Percentiles rank a stretch among this genome's conserved stretches.
Evolutionary conservation across 2,797 vertebrate species (phyloP).

Genomic region (Dromococcyx pavoninus): DNA sequence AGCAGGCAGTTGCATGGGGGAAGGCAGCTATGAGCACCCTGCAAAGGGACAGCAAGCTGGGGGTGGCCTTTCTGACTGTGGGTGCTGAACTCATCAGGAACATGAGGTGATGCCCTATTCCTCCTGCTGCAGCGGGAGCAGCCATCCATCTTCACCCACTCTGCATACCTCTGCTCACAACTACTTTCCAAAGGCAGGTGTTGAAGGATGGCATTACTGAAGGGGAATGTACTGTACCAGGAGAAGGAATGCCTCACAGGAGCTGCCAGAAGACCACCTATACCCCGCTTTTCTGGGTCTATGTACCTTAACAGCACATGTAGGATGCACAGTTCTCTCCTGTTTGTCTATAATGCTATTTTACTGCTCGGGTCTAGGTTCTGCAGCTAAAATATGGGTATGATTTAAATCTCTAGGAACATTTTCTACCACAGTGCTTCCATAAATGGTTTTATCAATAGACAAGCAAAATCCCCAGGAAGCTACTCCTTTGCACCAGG

Average conservation of each 20-base stretch:
- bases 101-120: not conserved
- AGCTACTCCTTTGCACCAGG: not conserved
- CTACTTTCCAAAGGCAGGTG: not conserved
- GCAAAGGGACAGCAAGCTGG: not conserved
- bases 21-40: not conserved
- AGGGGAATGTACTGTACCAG: not conserved
- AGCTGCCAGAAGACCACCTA: not conserved
- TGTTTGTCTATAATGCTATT: not conserved
- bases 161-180: not conserved
- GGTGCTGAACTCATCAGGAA: not conserved
- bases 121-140: not conserved
- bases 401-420: not conserved
- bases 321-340: not conserved
- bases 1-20: not conserved
- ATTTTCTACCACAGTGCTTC: not conserved
- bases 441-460: not conserved
- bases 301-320: not conserved
- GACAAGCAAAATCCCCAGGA: not conserved
- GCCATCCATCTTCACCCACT: not conserved
- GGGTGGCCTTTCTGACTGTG: not conserved
- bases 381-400: not conserved
- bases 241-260: not conserved
- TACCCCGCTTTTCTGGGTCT: not conserved
- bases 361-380: not conserved
- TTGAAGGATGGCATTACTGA: not conserved